Evolutionary conservation across 2,888 invertebrate genomes (phyloP), one percentile per base, ranked within the genome.

Genomic region (Subacronicta megacephala): DNA sequence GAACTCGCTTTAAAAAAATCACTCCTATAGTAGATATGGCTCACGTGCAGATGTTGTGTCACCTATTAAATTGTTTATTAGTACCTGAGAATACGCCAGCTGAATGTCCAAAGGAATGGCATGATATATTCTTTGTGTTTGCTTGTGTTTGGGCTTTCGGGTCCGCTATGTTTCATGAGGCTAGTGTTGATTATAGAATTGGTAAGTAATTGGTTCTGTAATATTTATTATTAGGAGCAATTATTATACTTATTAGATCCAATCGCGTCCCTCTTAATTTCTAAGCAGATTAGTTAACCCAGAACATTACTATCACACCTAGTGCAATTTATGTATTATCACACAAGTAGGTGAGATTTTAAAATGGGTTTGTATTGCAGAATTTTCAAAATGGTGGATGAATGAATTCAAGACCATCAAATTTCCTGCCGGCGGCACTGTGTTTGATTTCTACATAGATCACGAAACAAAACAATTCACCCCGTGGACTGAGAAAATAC

Each of bases 131-230:
- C 89, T 99, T 99, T 89, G 99, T 98, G 9, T 99, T 99, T 90
- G 98, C 98, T 58, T 97, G 98, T 73, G 96, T 99, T 69, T 99
- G 99, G 99, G 99, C 99, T 0, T 99, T 99, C 92, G 99, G 99
- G 17, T 98, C 99, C n/a, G 97, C 98, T 18, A 97, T 99, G 96
- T 99, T 98, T 90, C 99, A 99, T 87, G 99, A 99, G 93, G 98
- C 98, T 88, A 95, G 95, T 61, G 95, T 96, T 66, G 96, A 96
- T 87, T 96, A 96, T 83, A 94, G 96, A 77, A 95, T 96, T 59
- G 96, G 94, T 94, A 79, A 77, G 88, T 59, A 23, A 29, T 20
- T 20, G 9, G 15, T 16, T 4, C 20, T 7, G 0, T 26, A 2
- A 2, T 10, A 9, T 23, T 23, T 23, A 23, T 23, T 3, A 7